Evolutionary conservation across 2,888 invertebrate species (phyloP), one percentile per base, ranked within the genome.

Genomic region (Microchrysa polita): DNA sequence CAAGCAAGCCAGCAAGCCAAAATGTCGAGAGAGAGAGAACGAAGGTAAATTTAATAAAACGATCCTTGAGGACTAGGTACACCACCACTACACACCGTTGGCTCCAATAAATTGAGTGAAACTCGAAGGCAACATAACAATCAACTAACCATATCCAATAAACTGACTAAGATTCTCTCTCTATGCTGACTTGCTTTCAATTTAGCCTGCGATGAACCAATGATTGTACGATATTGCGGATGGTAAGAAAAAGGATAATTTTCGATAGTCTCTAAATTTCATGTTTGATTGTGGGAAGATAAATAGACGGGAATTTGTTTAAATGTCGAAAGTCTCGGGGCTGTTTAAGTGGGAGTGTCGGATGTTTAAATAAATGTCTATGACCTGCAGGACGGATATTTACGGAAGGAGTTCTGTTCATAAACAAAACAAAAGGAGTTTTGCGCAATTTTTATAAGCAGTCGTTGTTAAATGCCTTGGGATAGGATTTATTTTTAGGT

Each of bases 11-110:
- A 34, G 23, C 59, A 23, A 59, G 23, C 59, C 59, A 57, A 57
- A 20, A 57, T 57, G 22, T 20, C 57, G 57, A 57, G 57, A 18
- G 18, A 57, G 23, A 23, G 23, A 22, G 23, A 65, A 44, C 44
- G 65, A 65, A 65, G 44, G 65, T 65, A 65, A 65, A 65, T 65
- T 65, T 65, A 65, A 65, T 65, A 65, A 65, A 65, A 44, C 22
- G 44, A 20, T 65, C 65, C 65, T 65, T 65, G 44, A 65, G 65
- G 65, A 65, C 44, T 65, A 55, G 5, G 20, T n/a, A n/a, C n/a
- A n/a, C n/a, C n/a, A n/a, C n/a, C n/a, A n/a, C n/a, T n/a, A n/a
- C n/a, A n/a, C n/a, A n/a, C n/a, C n/a, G n/a, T n/a, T n/a, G n/a
- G n/a, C n/a, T 10, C 10, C 14, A 23, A 23, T 14, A 20, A 23